Percentiles rank a stretch among this genome's conserved stretches.
Conservation (phyloP, 2,888 invertebrate genomes). For the Aporophyla lueneburgensis region DNA sequence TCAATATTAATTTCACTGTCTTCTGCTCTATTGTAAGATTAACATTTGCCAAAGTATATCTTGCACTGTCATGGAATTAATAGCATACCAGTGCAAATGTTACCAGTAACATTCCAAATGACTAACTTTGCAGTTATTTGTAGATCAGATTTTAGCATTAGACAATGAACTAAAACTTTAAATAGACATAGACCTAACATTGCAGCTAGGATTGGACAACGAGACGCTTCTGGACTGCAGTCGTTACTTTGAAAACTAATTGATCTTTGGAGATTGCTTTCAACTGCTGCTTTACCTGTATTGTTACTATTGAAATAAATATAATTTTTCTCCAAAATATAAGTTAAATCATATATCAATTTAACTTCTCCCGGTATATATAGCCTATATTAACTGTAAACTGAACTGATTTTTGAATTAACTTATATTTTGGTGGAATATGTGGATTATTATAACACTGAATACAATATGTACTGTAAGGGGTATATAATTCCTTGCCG, state of each 20-base stretch:
- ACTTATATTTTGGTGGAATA: background rate
- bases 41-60: background rate
- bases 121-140: conserved; percentile 1
- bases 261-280: conserved; percentile 17
- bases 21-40: background rate
- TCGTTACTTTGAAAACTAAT: conserved; percentile 31
- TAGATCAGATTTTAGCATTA: conserved; percentile 1
- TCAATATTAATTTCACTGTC: background rate
- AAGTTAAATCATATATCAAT: too few species aligned
- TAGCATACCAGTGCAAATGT: background rate
- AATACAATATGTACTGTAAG: background rate
- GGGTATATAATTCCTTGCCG: too few species aligned
- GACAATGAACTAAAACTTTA: conserved; percentile 9
- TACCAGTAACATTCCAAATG: background rate
- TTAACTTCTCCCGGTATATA: too few species aligned
- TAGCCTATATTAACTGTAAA: background rate
- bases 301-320: background rate
- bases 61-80: background rate
- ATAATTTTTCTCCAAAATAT: too few species aligned
- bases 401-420: background rate
- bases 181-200: conserved; percentile 8
- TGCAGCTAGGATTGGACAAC: background rate
- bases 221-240: background rate
- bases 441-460: background rate
- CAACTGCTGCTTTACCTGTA: background rate